Base-by-base conservation (phyloP, 2,797 vertebrate species). In the Myotis myotis region DNA sequence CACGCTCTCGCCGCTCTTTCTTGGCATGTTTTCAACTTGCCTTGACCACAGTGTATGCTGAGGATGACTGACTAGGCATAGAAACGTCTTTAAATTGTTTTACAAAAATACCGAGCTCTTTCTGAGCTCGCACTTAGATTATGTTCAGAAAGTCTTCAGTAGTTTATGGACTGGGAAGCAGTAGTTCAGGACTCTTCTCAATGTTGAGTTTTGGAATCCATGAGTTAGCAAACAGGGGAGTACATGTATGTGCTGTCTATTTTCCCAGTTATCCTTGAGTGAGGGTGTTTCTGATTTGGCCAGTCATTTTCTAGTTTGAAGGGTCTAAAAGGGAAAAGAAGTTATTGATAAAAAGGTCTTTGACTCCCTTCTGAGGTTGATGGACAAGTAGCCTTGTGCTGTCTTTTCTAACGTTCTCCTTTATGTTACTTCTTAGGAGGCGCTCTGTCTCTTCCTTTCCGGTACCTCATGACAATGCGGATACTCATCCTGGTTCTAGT, bases 371-470 rank as follows among this genome's bases (percentile, higher is more conserved):
- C 49, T 90, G 55, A 12, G 30, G 51, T 53, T 30, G 66, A 11
- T 49, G 16, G 60, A 17, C 68, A 6, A 4, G 41, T 23, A 33
- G 20, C 66, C 74, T 23, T 30, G 22, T 71, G 49, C n/a, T 1
- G 8, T 89, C 94, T 93, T 66, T 1, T 8, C 88, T 97, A 89
- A 96, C 36, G 11, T 79, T 90, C 66, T 87, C 2, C 30, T 98
- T 79, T 96, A 13, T 97, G 76, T 98, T 97, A 74, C 92, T 89
- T 95, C 93, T 96, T 98, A 99, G 99, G 97, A 99, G 99, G 30
- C 98, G 99, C 70, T 98, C 98, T 30, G 95, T 99, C 85, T 99
- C 99, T 97, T 99, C 99, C 0, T 98, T 98, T 68, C 98, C 99
- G 74, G 94, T 98, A 0, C 98, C 99, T 12, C 98, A 99, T 7